Evolutionary conservation across 2,888 invertebrate species (phyloP).

Genomic region (Brachyptera risi): DNA sequence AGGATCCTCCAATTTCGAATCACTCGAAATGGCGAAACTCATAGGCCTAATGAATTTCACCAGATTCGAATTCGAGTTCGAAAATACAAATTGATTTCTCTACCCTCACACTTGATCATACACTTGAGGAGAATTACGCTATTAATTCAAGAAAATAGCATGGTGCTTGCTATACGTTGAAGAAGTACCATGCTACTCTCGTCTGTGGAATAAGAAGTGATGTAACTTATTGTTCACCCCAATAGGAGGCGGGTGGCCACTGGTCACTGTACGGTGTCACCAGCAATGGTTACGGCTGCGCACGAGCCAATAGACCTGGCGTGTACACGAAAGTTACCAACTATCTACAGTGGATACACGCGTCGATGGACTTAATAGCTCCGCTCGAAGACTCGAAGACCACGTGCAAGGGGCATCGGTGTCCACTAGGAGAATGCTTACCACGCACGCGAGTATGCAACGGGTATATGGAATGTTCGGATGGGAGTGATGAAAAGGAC

Average conservation of each 20-base stretch:
- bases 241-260: constrained; percentile 48
- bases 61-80: no score
- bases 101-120: no score
- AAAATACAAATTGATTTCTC: no score
- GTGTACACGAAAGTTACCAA: constrained; percentile 74
- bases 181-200: no score
- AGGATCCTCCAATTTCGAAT: no score
- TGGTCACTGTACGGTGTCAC: constrained; percentile 59
- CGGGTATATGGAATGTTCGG: constrained; percentile 72
- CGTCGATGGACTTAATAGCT: constrained; percentile 46
- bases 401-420: constrained; percentile 57
- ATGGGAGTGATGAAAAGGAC: constrained; percentile 67
- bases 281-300: constrained; percentile 77
- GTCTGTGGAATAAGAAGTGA: background rate
- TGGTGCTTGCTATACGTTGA: no score
- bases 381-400: constrained; percentile 46
- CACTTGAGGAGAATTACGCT: no score
- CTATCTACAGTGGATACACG: constrained; percentile 1
- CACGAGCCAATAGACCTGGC: constrained; percentile 71
- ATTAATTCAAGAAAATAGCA: no score
- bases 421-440: constrained; percentile 71
- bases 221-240: background rate
- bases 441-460: constrained; percentile 69
- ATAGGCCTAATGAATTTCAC: no score
- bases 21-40: no score